phyloP scores from a whole-genome alignment of 2,888 invertebrate genomes.

The Eudasyphora cyanicolor region DNA sequence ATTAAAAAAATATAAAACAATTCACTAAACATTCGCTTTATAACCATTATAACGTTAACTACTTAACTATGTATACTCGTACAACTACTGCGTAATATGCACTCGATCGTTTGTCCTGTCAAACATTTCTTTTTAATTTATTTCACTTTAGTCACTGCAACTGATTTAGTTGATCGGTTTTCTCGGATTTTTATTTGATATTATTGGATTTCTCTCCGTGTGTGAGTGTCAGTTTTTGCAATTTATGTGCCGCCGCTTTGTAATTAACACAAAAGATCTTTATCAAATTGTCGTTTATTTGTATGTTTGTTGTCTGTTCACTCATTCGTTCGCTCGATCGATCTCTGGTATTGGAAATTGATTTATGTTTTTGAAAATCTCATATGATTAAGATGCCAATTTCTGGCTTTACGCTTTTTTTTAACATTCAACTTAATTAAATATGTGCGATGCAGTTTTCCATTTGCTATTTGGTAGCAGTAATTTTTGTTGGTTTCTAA shows the following conservation, averaged over 20 bases:
- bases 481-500: slow-evolving; percentile 54
- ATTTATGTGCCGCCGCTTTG: slow-evolving; percentile 61
- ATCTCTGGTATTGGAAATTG: slow-evolving; percentile 58
- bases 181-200: not conserved
- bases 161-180: slow-evolving; percentile 35
- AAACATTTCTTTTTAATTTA: slow-evolving; percentile 46
- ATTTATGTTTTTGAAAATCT: slow-evolving; percentile 62
- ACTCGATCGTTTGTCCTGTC: no score
- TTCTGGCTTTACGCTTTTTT: slow-evolving; percentile 56
- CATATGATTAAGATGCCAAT: slow-evolving; percentile 64
- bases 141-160: slow-evolving; percentile 25
- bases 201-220: not conserved
- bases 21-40: not conserved
- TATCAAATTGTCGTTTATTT: slow-evolving; percentile 64
- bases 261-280: slow-evolving; percentile 63
- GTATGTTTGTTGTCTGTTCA: slow-evolving; percentile 45
- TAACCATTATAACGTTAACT: no score
- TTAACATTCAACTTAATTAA: slow-evolving; percentile 33
- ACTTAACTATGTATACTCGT: not conserved
- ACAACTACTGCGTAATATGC: not conserved
- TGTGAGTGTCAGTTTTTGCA: slow-evolving; percentile 31
- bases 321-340: no score
- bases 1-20: no score
- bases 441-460: no score
- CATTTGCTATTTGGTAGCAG: not conserved